Evolutionary conservation across 2,797 vertebrate species (phyloP).

Genomic region (Scarus forsteni): DNA sequence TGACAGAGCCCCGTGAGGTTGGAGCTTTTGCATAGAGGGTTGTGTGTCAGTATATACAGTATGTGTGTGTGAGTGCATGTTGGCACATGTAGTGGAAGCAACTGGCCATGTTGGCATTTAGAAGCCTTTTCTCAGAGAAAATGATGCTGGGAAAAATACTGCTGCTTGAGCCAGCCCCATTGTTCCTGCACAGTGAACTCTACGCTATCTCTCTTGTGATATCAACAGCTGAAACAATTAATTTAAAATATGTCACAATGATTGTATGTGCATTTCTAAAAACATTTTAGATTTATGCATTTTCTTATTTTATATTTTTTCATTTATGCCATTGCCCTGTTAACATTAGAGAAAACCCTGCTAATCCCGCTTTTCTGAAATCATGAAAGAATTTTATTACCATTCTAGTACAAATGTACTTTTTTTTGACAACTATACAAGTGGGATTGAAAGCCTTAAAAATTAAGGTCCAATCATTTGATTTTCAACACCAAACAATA

Average conservation of each 20-base stretch:
- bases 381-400: too few relatives aligned
- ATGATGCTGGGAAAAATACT: constrained; percentile 51
- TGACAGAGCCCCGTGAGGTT: not conserved
- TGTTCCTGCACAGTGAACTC: constrained; percentile 49
- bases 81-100: constrained; percentile 35
- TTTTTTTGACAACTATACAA: too few relatives aligned
- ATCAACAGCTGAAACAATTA: constrained; percentile 39
- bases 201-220: constrained; percentile 57
- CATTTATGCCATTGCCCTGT: too few relatives aligned
- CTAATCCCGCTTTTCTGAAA: too few relatives aligned
- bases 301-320: too few relatives aligned
- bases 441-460: too few relatives aligned
- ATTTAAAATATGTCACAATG: not conserved
- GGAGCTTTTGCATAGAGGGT: constrained; percentile 2
- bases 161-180: constrained; percentile 72
- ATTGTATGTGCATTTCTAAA: not conserved
- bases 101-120: constrained; percentile 54
- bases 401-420: too few relatives aligned
- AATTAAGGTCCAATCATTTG: too few relatives aligned
- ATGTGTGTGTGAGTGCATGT: constrained; percentile 20
- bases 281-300: too few relatives aligned
- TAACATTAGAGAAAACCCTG: too few relatives aligned
- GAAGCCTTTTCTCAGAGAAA: constrained; percentile 58
- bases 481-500: too few relatives aligned
- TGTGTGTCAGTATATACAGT: constrained; percentile 14